Percentiles rank a stretch among this genome's conserved stretches.
phyloP scores from a whole-genome alignment of 1,140 invertebrate genomes.

The Pogonomyrmex barbatus region DNA sequence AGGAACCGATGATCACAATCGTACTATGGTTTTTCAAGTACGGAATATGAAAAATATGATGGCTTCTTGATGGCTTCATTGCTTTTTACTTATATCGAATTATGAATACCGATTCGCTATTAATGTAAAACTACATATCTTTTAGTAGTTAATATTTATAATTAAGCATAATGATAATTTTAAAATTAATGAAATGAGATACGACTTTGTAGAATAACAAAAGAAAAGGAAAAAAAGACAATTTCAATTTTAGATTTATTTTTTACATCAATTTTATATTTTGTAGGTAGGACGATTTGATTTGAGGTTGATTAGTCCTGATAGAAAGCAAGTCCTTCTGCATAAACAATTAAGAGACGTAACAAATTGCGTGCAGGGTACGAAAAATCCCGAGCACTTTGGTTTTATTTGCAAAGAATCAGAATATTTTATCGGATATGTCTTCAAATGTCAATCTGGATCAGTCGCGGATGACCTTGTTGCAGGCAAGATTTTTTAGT shows the following conservation, averaged over 20 bases:
- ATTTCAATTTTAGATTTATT: background rate
- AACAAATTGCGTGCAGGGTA: conserved; percentile 95
- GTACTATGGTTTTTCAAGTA: conserved; percentile 96
- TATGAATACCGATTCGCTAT: background rate
- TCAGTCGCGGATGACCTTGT: conserved; percentile 93
- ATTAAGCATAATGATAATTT: background rate
- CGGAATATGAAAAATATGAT: conserved; percentile 72
- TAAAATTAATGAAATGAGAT: background rate
- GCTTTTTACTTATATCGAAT: background rate
- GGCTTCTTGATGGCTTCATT: conserved; percentile 26
- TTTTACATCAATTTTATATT: conserved; percentile 68
- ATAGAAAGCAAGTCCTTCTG: conserved; percentile 95
- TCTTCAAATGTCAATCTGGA: conserved; percentile 96
- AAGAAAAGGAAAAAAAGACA: background rate
- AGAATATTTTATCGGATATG: conserved; percentile 92
- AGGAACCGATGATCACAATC: conserved; percentile 90
- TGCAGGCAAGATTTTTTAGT: conserved; percentile 87
- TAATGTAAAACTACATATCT: background rate
- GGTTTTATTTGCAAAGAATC: conserved; percentile 96
- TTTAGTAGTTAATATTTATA: background rate
- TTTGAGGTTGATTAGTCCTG: conserved; percentile 95
- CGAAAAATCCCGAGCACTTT: conserved; percentile 94
- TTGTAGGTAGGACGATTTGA: conserved; percentile 93
- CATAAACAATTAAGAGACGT: conserved; percentile 95
- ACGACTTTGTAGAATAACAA: background rate